Evolutionary conservation across 2,888 invertebrate species (phyloP), one percentile per base, ranked within the genome.

Genomic region (Tineola bisselliella): DNA sequence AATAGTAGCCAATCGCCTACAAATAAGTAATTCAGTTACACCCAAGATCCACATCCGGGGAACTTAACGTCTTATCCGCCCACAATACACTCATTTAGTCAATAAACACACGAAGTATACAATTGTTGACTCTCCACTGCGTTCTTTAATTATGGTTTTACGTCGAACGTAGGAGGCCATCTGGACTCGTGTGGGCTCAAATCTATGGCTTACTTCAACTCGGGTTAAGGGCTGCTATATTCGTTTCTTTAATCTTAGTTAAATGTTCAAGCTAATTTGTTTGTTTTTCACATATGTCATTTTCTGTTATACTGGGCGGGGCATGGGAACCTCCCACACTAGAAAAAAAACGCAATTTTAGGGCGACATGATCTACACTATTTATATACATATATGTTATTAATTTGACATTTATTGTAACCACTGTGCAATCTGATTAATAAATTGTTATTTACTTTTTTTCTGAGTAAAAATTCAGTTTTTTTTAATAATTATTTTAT

Each of bases 171-270:
- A 30, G 48, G 48, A 15, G 56, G 56, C 19, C 17, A 48, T 18
- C 17, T 56, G 56, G 56, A 30, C 56, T n/a, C n/a, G 30, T 56
- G 56, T 56, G 56, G 56, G 56, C 56, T 56, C 48, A 15, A 48
- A 48, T 48, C 48, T 48, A 48, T 48, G 48, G 48, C 48, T 48
- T 48, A 48, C 17, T 48, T 48, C 3, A 48, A 1, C 48, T 48
- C 15, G 48, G 48, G 48, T 48, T 48, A 48, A 17, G 48, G 48
- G 15, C 13, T 17, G 15, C 13, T 48, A 48, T 15, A 5, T 48
- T 15, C 6, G 15, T 17, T 43, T 43, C 3, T 43, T 43, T n/a
- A 43, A 43, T 3, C 13, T 13, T 43, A 43, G 13, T 43, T 43
- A 43, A 43, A n/a, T 13, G 3, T 43, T 43, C 13, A 43, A 43